Evolutionary conservation across 1,140 invertebrate species (phyloP).

Genomic region (Protaetia brevitarsis): DNA sequence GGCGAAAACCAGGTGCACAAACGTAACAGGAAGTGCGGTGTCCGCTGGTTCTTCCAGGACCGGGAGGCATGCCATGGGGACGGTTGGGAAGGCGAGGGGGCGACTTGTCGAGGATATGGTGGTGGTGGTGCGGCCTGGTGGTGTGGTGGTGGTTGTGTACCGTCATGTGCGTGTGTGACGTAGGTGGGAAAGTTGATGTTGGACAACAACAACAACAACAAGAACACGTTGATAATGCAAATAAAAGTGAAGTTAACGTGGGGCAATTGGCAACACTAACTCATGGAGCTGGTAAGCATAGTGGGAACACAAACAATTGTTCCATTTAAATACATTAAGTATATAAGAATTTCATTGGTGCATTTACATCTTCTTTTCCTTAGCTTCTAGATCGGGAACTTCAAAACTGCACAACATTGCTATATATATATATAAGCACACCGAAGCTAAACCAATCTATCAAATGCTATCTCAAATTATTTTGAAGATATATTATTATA

Average conservation of each 20-base stretch:
- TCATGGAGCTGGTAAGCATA: conserved; percentile 1
- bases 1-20: not conserved
- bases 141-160: no score
- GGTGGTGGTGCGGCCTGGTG: not conserved
- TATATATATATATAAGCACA: no score
- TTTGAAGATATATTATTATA: no score
- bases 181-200: no score
- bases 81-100: not conserved
- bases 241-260: not conserved
- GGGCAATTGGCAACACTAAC: not conserved
- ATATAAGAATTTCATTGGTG: not conserved
- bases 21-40: conserved; percentile 1
- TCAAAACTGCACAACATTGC: no score
- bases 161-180: no score
- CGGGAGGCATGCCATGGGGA: conserved; percentile 1
- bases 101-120: not conserved
- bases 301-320: conserved; percentile 9
- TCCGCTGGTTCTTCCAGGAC: not conserved
- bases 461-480: no score
- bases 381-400: no score
- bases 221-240: not conserved
- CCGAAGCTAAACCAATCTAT: no score
- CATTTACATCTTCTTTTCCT: no score
- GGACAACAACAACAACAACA: no score
- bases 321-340: not conserved